Evolutionary conservation across 1,140 invertebrate genomes (phyloP), one percentile per base, ranked within the genome.

Genomic region (Brachionus sp.): DNA sequence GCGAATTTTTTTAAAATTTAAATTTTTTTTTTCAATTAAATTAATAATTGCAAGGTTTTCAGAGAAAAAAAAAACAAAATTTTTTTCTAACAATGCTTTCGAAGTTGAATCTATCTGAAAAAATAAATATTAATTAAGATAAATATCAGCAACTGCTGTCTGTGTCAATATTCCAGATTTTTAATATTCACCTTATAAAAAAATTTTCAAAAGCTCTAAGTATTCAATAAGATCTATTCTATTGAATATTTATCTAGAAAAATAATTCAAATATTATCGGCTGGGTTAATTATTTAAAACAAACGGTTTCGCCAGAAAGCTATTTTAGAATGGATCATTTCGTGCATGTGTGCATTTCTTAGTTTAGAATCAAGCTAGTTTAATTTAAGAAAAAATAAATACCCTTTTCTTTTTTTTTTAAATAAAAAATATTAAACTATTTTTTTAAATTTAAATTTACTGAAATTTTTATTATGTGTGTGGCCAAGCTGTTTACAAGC

Each of bases 121-220:
- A 57, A 57, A 57, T 57, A 57, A 57, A 57, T 57, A 57, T 57
- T 57, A 57, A 57, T 57, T 19, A 7, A 57, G 50, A 57, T 57
- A 57, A 57, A 57, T 57, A 57, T 57, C 50, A 57, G 50, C 50
- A 57, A 57, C 50, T 57, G 50, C 5, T 57, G 50, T 57, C 50
- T 57, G 50, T 57, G 50, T 57, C 50, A 57, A 57, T 57, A 57
- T 57, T 57, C 50, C 50, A 57, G n/a, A 57, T 57, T 19, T 57
- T n/a, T n/a, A n/a, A 1, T 25, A 57, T 57, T 57, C 50, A 25
- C 50, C 19, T 57, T 57, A 57, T n/a, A 57, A 57, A 5, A 57
- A 19, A 57, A 57, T 23, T 23, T 19, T 19, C 19, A n/a, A 57
- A 57, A 57, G 19, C n/a, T 19, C 3, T 9, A 7, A 57, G 19